phyloP scores from a whole-genome alignment of 2,113 vertebrate genomes.

The Saiga tatarica region DNA sequence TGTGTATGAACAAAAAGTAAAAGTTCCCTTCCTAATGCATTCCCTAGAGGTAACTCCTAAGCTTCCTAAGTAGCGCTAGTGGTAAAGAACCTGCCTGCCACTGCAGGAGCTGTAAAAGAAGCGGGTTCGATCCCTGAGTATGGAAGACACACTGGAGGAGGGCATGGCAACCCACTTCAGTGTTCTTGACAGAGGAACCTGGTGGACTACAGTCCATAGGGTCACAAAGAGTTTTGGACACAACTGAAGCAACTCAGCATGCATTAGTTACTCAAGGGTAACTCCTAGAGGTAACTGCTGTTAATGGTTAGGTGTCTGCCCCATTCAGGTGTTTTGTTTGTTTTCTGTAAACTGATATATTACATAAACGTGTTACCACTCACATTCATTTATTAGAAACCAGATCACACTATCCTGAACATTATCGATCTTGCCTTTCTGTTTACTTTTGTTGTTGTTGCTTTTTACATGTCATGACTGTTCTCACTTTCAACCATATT shows the following conservation, averaged over 20 bases:
- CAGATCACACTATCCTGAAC: neutral
- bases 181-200: neutral
- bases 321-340: neutral
- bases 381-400: neutral
- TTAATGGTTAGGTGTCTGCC: neutral
- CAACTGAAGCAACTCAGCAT: neutral
- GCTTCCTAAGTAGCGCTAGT: neutral
- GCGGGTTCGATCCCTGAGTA: neutral
- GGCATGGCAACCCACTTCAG: neutral
- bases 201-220: neutral
- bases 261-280: neutral
- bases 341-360: neutral
- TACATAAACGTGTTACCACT: neutral
- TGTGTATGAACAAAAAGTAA: neutral
- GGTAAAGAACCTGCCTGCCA: neutral
- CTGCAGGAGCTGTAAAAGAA: neutral
- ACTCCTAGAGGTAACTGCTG: neutral
- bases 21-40: neutral
- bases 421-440: neutral
- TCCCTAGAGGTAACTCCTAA: neutral
- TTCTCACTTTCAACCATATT: neutral
- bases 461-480: neutral
- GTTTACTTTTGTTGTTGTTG: neutral
- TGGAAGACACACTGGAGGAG: neutral
- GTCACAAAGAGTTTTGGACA: neutral